Conservation (phyloP, 2,797 vertebrate species). For the Poeciliopsis turneri region DNA sequence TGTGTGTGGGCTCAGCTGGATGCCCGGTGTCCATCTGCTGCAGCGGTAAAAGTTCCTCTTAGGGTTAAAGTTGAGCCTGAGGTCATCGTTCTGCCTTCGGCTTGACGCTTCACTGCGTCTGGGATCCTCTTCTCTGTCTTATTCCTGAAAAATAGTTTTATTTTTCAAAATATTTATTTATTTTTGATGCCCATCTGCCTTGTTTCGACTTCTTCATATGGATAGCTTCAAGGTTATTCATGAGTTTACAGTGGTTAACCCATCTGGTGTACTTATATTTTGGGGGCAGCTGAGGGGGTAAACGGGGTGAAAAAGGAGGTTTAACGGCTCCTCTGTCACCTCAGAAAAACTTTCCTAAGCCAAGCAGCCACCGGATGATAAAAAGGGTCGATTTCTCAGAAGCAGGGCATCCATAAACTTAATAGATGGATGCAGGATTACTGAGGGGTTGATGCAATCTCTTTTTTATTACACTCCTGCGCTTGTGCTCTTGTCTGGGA, state of each 20-base stretch:
- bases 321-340: conserved; percentile 41
- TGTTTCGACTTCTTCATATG: conserved; percentile 48
- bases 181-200: conserved; percentile 39
- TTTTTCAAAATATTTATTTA: conserved; percentile 13
- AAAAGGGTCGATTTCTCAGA: conserved; percentile 12
- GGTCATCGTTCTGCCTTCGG: conserved; percentile 41
- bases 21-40: conserved; percentile 62
- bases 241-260: conserved; percentile 32
- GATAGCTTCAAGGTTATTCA: conserved; percentile 30
- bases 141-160: conserved; percentile 32
- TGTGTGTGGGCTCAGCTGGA: conserved; percentile 69
- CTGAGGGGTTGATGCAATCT: not conserved
- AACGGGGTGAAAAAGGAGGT: conserved; percentile 39
- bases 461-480: conserved; percentile 15
- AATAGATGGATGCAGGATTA: conserved; percentile 16
- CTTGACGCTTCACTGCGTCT: conserved; percentile 16
- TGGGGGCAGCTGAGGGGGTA: conserved; percentile 39
- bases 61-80: conserved; percentile 49
- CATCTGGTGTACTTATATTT: conserved; percentile 63
- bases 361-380: conserved; percentile 17
- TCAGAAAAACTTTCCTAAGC: conserved; percentile 47
- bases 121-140: conserved; percentile 29
- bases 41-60: conserved; percentile 45
- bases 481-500: conserved; percentile 23
- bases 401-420: conserved; percentile 16